These are phyloP conservation scores for Sceloporus undulatus DNA, from an alignment of 2,113 vertebrate genomes.

Conservation along the genomic window DNA sequence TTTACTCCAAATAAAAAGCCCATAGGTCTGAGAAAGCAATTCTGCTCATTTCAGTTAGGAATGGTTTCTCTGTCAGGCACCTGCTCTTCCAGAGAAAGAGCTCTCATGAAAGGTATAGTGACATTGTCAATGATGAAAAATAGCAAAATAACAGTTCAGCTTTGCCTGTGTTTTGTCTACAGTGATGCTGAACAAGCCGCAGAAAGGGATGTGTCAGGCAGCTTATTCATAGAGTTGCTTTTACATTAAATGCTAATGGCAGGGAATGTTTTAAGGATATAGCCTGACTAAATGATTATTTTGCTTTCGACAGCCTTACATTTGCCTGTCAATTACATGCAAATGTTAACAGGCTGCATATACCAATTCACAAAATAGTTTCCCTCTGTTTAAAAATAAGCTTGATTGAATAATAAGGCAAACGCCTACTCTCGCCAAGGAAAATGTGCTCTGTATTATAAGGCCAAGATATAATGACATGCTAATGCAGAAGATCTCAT, in stretches of 20 bases:
- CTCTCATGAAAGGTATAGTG: conserved; percentile 55
- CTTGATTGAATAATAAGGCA: conserved; percentile 52
- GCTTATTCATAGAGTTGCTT: conserved; percentile 38
- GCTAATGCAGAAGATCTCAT: background rate
- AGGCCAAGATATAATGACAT: background rate
- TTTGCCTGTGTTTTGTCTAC: conserved; percentile 45
- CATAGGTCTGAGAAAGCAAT: conserved; percentile 51
- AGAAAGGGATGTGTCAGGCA: conserved; percentile 46
- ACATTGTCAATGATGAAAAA: conserved; percentile 51
- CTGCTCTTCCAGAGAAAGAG: conserved; percentile 53
- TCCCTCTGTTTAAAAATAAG: conserved; percentile 53
- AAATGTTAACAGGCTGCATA: conserved; percentile 58
- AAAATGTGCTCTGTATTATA: conserved; percentile 17
- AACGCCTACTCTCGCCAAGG: conserved; percentile 29
- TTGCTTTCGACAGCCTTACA: conserved; percentile 51
- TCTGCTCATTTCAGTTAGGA: conserved; percentile 35
- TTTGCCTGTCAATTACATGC: conserved; percentile 54
- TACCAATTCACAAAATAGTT: conserved; percentile 42
- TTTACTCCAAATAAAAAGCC: conserved; percentile 57
- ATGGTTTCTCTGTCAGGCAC: conserved; percentile 57
- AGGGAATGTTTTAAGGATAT: conserved; percentile 41
- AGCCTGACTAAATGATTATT: conserved; percentile 63
- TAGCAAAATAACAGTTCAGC: conserved; percentile 43
- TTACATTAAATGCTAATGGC: conserved; percentile 22
- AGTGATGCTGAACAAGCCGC: conserved; percentile 34